Evolutionary conservation across 2,113 vertebrate species (phyloP).

Genomic region (Mesocricetus auratus): DNA sequence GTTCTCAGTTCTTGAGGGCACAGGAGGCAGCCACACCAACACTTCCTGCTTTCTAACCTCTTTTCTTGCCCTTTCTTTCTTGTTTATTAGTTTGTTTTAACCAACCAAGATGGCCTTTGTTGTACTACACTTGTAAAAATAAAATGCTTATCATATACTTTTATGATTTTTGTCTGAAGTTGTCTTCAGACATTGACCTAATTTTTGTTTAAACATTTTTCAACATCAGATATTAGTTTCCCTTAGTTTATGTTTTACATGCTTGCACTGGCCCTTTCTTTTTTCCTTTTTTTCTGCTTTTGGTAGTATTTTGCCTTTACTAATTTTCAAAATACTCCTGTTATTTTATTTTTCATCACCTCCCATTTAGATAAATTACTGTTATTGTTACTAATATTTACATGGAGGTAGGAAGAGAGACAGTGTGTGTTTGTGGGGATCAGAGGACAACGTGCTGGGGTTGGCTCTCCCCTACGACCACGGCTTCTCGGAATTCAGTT

Average conservation of each 20-base stretch:
- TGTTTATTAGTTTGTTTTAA: not conserved
- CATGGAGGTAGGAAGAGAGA: not conserved
- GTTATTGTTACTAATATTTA: not conserved
- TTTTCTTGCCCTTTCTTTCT: not conserved
- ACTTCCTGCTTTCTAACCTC: not conserved
- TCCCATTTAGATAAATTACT: not conserved
- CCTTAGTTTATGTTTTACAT: not conserved
- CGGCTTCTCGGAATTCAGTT: not conserved
- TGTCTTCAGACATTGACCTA: not conserved
- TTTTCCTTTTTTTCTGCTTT: not conserved
- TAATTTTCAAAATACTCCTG: not conserved
- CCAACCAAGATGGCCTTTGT: not conserved
- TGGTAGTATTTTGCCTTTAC: not conserved
- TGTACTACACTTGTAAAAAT: not conserved
- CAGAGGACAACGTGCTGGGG: not conserved
- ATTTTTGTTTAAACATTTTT: not conserved
- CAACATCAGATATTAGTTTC: not conserved
- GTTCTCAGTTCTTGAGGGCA: not conserved
- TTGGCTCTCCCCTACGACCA: not conserved
- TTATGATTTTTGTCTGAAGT: not conserved
- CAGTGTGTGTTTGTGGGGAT: not conserved
- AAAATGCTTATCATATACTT: not conserved
- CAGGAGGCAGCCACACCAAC: not conserved
- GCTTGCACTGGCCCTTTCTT: not conserved
- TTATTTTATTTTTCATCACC: not conserved